Conservation (phyloP, 2,888 invertebrate species). For the Eristalis intricaria region DNA sequence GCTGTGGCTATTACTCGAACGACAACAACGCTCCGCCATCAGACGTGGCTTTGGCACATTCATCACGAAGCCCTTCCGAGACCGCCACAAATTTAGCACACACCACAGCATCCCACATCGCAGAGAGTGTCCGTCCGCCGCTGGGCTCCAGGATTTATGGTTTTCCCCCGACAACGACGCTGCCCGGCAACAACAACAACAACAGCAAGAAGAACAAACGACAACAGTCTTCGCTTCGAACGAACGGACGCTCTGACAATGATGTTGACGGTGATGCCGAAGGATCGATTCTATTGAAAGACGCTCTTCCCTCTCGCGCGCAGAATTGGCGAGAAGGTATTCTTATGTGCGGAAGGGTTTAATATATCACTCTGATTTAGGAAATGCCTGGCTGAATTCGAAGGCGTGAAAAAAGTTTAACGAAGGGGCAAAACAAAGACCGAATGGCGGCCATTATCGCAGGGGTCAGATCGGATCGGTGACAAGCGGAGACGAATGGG, state of each 20-base stretch:
- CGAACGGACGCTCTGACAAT: constrained; percentile 47
- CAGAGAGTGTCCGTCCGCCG: constrained; percentile 63
- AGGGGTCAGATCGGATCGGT: constrained; percentile 50
- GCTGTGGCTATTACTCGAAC: constrained; percentile 65
- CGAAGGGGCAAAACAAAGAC: constrained; percentile 29
- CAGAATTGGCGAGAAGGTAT: constrained; percentile 2
- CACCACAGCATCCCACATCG: constrained; percentile 42
- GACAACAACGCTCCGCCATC: constrained; percentile 56
- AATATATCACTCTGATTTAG: constrained; percentile 71
- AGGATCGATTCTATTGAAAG: constrained; percentile 69
- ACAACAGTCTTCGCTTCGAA: not conserved
- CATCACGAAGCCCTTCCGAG: constrained; percentile 61
- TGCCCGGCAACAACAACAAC: not conserved
- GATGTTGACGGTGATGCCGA: constrained; percentile 62
- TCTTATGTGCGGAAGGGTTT: constrained; percentile 48
- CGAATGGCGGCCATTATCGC: constrained; percentile 21
- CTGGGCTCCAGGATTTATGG: constrained; percentile 68
- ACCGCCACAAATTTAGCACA: constrained; percentile 70
- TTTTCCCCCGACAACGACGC: constrained; percentile 27
- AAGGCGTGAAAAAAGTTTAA: constrained; percentile 70
- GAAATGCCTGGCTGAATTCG: constrained; percentile 39
- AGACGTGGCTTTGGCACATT: constrained; percentile 70
- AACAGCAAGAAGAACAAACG: not conserved
- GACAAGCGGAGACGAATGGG: constrained; percentile 43
- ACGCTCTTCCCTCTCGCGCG: constrained; percentile 2